Percentiles rank a stretch among this genome's conserved stretches.
phyloP scores from a whole-genome alignment of 2,797 vertebrate species.

The Diplodus sargus region DNA sequence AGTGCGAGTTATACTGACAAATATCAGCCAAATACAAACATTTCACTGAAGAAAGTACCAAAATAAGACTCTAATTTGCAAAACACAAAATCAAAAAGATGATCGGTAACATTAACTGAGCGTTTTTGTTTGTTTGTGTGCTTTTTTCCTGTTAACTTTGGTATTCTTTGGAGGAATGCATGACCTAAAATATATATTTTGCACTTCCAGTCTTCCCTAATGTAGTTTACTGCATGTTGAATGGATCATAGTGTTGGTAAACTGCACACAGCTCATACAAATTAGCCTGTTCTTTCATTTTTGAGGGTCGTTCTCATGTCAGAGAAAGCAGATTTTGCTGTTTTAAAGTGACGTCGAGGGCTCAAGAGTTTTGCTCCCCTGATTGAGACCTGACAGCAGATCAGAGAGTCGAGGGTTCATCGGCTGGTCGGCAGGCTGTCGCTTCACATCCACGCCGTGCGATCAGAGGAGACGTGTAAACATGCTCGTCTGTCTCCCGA shows the following conservation, averaged over 20 bases:
- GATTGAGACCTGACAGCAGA: slow-evolving; percentile 34
- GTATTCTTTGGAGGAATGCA: neutral
- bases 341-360: neutral
- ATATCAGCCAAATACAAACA: neutral
- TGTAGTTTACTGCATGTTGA: neutral
- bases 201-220: neutral
- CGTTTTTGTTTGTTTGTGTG: neutral
- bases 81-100: neutral
- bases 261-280: neutral
- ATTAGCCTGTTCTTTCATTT: neutral
- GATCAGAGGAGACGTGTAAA: slow-evolving; percentile 11
- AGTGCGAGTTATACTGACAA: neutral
- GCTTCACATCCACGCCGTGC: slow-evolving; percentile 4
- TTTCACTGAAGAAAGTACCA: neutral
- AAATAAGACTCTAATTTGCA: neutral
- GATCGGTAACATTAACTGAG: neutral
- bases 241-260: neutral
- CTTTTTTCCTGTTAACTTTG: too few species aligned
- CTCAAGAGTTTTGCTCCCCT: neutral
- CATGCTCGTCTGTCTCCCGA: neutral
- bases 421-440: slow-evolving; percentile 44
- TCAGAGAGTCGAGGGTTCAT: slow-evolving; percentile 38
- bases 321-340: too few species aligned
- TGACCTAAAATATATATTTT: neutral
- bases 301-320: neutral